Evolutionary conservation across 2,113 vertebrate genomes (phyloP), one percentile per base, ranked within the genome.

Genomic region (Ictalurus furcatus): DNA sequence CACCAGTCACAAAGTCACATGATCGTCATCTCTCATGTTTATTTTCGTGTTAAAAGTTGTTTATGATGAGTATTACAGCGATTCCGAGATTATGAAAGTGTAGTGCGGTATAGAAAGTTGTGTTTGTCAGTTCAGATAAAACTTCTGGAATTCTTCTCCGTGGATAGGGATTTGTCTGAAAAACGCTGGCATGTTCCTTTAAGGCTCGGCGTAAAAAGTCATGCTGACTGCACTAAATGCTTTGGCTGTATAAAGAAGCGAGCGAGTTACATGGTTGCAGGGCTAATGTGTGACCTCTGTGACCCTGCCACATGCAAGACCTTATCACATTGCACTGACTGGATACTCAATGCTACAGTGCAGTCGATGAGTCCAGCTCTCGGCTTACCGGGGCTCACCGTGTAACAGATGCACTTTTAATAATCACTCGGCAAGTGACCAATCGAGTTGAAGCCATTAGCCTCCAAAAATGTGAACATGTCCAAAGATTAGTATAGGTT

Each of bases 241-340:
- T 73, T 87, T 21, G 34, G 17, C 34, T 40, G 52, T 61, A 44
- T 19, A 34, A 37, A 16, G 48, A 69, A 52, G 19, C 2, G 63
- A 44, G 88, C 56, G 54, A 67, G 84, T 37, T 58, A 56, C 84
- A 25, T 16, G 48, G 76, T 52, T 59, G 63, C 65, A 56, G 69
- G 79, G 34, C 34, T 90, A 88, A 89, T 92, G 89, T 89, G 85
- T 91, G 91, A 85, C 90, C 93, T 90, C 87, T 54, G 61, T 93
- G 93, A 93, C 93, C 93, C 86, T n/a, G 58, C 89, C 90, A 92
- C 92, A 94, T 92, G 90, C 90, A 88, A 90, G 88, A 92, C 85
- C 91, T 91, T 94, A 92, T 95, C 93, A 85, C 90, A 88, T 94
- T 95, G 91, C 94, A 92, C 56, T 74, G 82, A 69, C 84, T 90